Evolutionary conservation across 2,113 vertebrate genomes (phyloP).

Genomic region (Cygnus atratus): DNA sequence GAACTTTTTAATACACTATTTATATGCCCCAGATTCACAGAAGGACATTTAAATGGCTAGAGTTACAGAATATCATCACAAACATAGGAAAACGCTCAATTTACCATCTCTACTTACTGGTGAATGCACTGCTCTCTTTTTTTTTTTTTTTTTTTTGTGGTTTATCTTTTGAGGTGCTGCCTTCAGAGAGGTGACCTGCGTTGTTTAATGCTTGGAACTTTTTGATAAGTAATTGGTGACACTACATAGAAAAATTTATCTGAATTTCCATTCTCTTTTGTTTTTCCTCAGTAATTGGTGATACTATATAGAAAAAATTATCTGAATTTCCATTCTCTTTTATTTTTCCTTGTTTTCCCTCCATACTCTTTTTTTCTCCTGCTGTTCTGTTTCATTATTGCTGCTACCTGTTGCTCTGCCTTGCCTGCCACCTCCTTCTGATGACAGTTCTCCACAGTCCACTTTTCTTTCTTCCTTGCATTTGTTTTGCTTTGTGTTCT

Average conservation of each 20-base stretch:
- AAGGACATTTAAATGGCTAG: not conserved
- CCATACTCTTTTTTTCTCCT: not conserved
- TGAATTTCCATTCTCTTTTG: not conserved
- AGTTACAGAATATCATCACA: not conserved
- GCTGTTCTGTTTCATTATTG: not conserved
- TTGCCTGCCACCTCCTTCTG: not conserved
- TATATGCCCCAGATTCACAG: not conserved
- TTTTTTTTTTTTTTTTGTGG: not conserved
- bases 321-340: not conserved
- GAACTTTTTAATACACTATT: not conserved
- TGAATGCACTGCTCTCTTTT: not conserved
- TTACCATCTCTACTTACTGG: not conserved
- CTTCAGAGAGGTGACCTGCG: not conserved
- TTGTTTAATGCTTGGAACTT: not conserved
- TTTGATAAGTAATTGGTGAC: not conserved
- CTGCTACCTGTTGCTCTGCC: not conserved
- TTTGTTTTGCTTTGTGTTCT: not conserved
- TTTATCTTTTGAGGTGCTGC: not conserved
- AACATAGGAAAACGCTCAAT: not conserved
- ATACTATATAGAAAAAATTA: accelerated
- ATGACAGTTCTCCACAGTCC: not conserved
- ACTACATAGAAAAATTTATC: accelerated
- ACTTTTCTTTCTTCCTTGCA: not conserved
- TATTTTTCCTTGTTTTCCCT: not conserved
- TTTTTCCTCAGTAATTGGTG: not conserved